Conservation (phyloP, 2,797 vertebrate genomes). For the Carcharodon carcharias region DNA sequence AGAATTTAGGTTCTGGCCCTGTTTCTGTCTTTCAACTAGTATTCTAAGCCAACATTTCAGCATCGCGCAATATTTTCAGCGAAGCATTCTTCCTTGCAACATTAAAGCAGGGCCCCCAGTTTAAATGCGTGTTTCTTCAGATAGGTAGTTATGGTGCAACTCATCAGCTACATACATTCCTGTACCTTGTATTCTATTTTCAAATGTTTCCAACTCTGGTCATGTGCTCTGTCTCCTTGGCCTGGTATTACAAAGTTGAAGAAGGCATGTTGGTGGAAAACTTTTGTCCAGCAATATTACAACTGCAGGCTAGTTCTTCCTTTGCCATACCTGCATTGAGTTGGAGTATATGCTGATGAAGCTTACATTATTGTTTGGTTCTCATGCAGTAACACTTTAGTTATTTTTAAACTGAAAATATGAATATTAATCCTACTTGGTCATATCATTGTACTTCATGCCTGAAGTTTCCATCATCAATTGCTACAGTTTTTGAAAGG, state of each 20-base stretch:
- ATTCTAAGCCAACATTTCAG: background rate
- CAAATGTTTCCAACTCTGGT: too few relatives aligned
- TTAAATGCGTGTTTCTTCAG: background rate
- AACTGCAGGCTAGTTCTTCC: too few relatives aligned
- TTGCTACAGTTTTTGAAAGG: background rate
- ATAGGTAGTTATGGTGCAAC: too few relatives aligned
- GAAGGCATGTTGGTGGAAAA: too few relatives aligned
- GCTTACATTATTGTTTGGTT: background rate
- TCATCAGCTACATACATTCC: too few relatives aligned
- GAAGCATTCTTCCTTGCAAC: background rate
- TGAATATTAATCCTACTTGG: background rate
- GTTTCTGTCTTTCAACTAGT: background rate
- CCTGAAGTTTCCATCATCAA: background rate
- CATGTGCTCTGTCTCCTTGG: too few relatives aligned
- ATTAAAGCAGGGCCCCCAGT: background rate
- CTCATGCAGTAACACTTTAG: background rate
- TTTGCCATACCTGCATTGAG: background rate
- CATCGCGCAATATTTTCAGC: background rate
- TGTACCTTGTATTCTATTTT: too few relatives aligned
- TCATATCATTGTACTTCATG: background rate
- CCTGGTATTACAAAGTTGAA: too few relatives aligned
- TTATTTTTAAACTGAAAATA: background rate
- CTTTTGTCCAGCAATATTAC: too few relatives aligned
- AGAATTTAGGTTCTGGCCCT: background rate
- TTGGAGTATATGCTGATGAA: background rate